Base-by-base conservation (phyloP, 2,113 vertebrate genomes). In the Megatriorchis doriae region DNA sequence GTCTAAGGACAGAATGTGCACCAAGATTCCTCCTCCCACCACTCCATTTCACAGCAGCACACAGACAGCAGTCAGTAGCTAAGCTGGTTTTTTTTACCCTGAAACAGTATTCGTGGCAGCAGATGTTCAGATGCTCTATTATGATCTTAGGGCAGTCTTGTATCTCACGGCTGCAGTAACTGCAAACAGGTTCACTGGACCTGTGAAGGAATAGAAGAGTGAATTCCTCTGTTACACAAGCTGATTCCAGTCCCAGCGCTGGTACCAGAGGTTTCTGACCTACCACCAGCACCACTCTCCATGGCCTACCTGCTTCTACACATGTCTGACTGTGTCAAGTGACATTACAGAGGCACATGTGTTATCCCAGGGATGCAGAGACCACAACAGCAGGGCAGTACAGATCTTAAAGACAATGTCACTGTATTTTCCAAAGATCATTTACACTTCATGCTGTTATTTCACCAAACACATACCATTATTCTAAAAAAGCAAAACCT, bases 101-200 rank as follows among this genome's bases (percentile, higher is more conserved):
- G 97, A 99, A 99, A 91, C 99, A 99, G 81, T 79, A 93, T 29
- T 99, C 98, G 3, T 99, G 99, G 95, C 98, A 99, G 97, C 97
- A 98, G 96, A 99, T 98, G 70, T 98, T 98, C 22, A 99, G 98
- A 89, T 99, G 98, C 79, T 99, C 99, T 16, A 99, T 97, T 71
- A 98, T 98, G 97, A 99, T 99, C 97, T 98, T 99, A 63, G 98
- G 98, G 61, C 99, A 98, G 26, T 98, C 98, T 66, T 98, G 98
- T 94, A 99, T 99, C 75, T 87, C 95, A 25, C 98, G 91, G 63
- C 98, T 94, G 31, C 99, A 99, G 94, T 98, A 99, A 3, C 96
- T 99, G 86, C 99, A 99, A 61, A 93, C n/a, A n/a, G 97, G 98
- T 40, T 97, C 97, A 3, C 43, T 47, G 17, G 86, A 13, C 81